Conservation (phyloP, 2,797 vertebrate species). For the Pangasius larnaudii region DNA sequence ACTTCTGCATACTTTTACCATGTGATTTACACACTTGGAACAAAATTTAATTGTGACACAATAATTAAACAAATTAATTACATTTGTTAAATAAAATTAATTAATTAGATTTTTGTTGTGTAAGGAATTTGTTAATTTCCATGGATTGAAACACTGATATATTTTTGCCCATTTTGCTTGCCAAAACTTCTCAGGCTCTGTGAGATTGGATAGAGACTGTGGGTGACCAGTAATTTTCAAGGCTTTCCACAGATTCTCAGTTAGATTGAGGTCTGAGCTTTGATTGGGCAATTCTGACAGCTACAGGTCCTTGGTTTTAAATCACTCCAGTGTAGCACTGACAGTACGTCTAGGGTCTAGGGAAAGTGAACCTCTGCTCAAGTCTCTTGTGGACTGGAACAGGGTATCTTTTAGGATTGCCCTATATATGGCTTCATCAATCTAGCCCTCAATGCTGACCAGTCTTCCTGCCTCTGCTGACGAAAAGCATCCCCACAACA, state of each 20-base stretch:
- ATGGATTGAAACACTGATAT: background rate
- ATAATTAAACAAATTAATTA: too few species aligned
- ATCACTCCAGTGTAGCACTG: background rate
- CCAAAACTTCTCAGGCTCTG: background rate
- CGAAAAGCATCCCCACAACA: background rate
- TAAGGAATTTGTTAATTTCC: too few species aligned
- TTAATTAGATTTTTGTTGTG: too few species aligned
- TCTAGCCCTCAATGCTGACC: background rate
- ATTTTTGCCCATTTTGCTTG: background rate
- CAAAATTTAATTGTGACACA: too few species aligned
- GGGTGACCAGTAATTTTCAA: background rate
- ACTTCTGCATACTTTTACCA: background rate
- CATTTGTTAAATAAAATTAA: too few species aligned
- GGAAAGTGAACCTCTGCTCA: background rate
- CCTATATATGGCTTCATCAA: background rate
- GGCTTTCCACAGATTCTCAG: background rate
- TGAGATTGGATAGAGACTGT: background rate
- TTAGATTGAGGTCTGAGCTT: background rate
- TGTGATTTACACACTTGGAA: background rate
- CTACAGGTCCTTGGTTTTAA: background rate
- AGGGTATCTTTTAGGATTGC: background rate
- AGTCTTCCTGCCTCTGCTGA: background rate
- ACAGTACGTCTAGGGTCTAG: background rate
- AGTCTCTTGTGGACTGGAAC: background rate
- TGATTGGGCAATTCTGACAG: background rate